Percentiles rank a stretch among this genome's conserved stretches.
Conservation (phyloP, 2,888 invertebrate species). For the Halictus quadricinctus region DNA sequence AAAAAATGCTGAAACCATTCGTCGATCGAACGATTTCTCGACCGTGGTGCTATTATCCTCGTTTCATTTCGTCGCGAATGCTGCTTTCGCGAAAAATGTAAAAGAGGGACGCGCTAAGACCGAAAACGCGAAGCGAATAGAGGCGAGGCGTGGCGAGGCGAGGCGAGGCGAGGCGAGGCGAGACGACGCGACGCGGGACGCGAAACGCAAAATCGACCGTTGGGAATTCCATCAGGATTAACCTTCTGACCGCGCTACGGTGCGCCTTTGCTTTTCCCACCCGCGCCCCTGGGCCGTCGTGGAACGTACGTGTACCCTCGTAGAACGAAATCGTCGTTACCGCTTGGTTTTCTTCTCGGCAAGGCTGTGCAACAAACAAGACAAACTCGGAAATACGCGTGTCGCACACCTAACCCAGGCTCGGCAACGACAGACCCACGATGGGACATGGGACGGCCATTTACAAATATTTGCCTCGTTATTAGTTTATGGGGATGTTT, state of each 20-base stretch:
- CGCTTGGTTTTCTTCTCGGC: neutral
- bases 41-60: neutral
- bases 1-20: neutral
- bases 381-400: constrained; percentile 3
- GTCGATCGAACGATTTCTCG: neutral
- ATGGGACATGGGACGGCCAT: constrained; percentile 33
- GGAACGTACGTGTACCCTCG: neutral
- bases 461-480: constrained; percentile 75
- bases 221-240: constrained; percentile 51
- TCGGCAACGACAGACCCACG: neutral
- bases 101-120: no score
- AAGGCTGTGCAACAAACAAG: neutral
- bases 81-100: neutral
- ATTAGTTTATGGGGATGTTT: constrained; percentile 75
- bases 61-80: no score
- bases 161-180: neutral
- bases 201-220: constrained; percentile 29
- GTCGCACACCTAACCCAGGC: constrained; percentile 12
- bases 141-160: neutral
- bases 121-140: neutral
- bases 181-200: neutral
- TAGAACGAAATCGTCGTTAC: neutral
- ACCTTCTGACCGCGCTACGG: constrained; percentile 14
- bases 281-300: neutral
- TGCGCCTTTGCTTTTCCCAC: constrained; percentile 7